phyloP scores from a whole-genome alignment of 2,797 vertebrate species.

The Iguana delicatissima region DNA sequence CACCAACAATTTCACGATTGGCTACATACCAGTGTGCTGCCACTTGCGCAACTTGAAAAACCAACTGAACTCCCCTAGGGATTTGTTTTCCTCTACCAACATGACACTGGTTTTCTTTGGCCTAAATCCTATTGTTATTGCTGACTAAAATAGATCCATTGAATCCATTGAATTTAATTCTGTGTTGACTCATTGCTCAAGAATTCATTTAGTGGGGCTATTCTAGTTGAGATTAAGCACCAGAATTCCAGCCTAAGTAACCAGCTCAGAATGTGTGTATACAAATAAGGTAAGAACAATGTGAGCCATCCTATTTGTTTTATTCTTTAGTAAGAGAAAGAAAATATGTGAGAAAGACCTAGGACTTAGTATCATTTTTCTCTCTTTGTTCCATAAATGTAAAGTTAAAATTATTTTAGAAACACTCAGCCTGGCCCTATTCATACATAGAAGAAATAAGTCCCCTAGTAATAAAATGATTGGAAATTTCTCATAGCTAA shows the following conservation, averaged over 20 bases:
- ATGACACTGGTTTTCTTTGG: background rate
- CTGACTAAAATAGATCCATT: no score
- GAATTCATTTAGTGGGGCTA: no score
- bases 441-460: background rate
- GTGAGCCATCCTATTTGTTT: background rate
- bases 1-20: background rate
- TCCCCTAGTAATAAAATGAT: background rate
- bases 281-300: background rate
- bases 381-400: background rate
- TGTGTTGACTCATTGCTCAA: no score
- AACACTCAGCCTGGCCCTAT: background rate
- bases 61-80: background rate
- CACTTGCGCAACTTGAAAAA: background rate
- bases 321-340: background rate
- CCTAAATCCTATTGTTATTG: no score
- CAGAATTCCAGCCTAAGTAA: background rate
- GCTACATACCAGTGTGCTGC: background rate
- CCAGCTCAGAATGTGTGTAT: no score
- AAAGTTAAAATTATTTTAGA: background rate
- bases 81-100: background rate
- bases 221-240: no score
- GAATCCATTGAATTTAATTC: no score
- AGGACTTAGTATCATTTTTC: background rate
- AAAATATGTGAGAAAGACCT: background rate
- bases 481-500: background rate